Percentiles rank a stretch among this genome's conserved stretches.
Conservation (phyloP, 2,797 vertebrate genomes). For the Heliangelus exortis region DNA sequence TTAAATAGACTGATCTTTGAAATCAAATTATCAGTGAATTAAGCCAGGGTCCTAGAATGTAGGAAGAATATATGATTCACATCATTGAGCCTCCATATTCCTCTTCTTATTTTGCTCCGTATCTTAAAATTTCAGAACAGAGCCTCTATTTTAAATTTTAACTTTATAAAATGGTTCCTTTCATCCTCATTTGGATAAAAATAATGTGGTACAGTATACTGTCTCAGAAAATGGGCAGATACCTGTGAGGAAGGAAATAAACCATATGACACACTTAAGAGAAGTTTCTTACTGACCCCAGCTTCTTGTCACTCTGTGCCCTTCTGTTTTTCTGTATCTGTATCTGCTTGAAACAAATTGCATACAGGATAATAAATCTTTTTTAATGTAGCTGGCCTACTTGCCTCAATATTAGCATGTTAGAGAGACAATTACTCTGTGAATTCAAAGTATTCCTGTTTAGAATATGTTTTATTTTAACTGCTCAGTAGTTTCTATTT, state of each 20-base stretch:
- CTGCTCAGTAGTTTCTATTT: slow-evolving; percentile 7
- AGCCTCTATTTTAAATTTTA: neutral
- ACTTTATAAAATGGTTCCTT: neutral
- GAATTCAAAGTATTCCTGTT: neutral
- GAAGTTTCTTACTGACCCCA: neutral
- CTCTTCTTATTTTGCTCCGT: neutral
- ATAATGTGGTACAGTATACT: neutral
- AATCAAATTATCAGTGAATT: neutral
- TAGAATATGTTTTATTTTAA: neutral
- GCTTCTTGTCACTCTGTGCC: neutral
- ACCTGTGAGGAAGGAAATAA: neutral
- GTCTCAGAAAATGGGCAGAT: neutral
- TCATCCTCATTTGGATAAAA: neutral
- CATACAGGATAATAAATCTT: neutral
- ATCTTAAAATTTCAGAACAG: neutral
- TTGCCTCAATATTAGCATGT: neutral
- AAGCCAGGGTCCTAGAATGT: neutral
- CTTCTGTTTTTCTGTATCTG: neutral
- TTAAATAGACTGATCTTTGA: neutral
- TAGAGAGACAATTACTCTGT: neutral
- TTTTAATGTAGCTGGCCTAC: neutral
- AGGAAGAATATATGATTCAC: neutral
- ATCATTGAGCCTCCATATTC: neutral
- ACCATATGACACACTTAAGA: neutral
- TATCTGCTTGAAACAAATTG: neutral